These are phyloP conservation scores for Sebastes baramenuke DNA, from an alignment of 2,797 vertebrate genomes.

Conservation along the genomic window DNA sequence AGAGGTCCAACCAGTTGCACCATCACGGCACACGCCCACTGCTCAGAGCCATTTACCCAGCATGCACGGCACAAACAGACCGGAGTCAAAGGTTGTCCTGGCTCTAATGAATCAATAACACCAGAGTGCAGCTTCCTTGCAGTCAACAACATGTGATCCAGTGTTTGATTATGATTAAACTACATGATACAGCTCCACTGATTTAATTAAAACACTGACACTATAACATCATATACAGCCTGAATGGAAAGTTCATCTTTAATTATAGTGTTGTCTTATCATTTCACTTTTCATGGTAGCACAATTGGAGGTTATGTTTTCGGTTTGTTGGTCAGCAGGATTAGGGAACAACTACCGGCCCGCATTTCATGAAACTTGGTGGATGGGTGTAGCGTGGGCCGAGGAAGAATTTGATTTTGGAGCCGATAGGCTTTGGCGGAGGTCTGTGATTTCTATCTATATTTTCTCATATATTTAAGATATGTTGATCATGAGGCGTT, in stretches of 20 bases:
- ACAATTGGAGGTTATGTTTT: background rate
- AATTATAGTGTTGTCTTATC: background rate
- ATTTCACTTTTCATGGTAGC: background rate
- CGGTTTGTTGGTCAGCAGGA: background rate
- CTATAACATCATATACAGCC: background rate
- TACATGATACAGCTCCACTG: background rate
- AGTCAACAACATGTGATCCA: slow-evolving; percentile 36
- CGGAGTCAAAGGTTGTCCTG: slow-evolving; percentile 55
- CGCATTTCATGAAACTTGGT: background rate
- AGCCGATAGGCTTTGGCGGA: no score
- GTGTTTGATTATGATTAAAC: background rate
- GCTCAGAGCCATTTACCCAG: slow-evolving; percentile 18
- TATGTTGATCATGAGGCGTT: background rate
- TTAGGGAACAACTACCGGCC: background rate
- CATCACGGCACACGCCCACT: background rate
- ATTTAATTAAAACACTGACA: slow-evolving; percentile 14
- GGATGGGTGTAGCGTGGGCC: background rate
- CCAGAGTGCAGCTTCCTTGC: background rate
- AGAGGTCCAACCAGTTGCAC: slow-evolving; percentile 5
- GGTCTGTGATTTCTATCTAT: background rate
- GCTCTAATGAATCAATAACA: slow-evolving; percentile 50
- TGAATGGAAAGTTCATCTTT: background rate
- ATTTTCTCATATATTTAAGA: background rate
- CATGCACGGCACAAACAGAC: slow-evolving; percentile 45
- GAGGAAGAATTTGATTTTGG: no score